These are phyloP conservation scores for Trachelus tabidus DNA, from an alignment of 2,888 invertebrate species.

Conservation along the genomic window DNA sequence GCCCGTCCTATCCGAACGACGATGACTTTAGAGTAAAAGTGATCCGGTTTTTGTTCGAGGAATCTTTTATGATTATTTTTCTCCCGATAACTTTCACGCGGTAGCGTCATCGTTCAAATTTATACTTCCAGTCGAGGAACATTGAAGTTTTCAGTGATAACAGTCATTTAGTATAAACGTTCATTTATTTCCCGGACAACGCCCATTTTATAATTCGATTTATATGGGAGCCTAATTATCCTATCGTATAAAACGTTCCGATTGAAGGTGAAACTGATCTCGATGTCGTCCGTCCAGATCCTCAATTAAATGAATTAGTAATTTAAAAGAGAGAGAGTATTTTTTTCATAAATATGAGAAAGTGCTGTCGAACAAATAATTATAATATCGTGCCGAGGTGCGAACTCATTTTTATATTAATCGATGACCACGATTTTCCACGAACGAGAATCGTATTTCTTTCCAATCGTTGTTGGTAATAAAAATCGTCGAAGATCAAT, in stretches of 20 bases:
- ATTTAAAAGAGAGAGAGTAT: neutral
- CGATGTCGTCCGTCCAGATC: neutral
- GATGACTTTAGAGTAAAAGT: slow-evolving; percentile 57
- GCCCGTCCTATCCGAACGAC: slow-evolving; percentile 22
- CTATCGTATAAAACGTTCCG: neutral
- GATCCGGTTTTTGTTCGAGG: slow-evolving; percentile 37
- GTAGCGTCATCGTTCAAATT: slow-evolving; percentile 9
- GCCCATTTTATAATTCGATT: neutral
- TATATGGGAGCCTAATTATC: neutral
- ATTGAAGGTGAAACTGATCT: neutral
- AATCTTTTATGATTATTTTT: slow-evolving; percentile 13
- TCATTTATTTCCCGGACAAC: neutral
- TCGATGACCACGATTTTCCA: neutral
- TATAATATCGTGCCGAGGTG: neutral
- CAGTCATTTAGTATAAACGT: neutral
- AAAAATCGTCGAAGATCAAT: neutral
- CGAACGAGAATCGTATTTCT: neutral
- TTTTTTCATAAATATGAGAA: neutral
- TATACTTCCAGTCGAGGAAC: neutral
- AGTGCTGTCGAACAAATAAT: neutral
- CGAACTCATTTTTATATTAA: neutral
- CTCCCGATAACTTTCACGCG: slow-evolving; percentile 1
- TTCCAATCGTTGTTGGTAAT: neutral
- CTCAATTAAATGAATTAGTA: neutral
- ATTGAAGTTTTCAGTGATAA: neutral